Evolutionary conservation across 2,888 invertebrate genomes (phyloP).

Genomic region (Rhorus exstirpatorius): DNA sequence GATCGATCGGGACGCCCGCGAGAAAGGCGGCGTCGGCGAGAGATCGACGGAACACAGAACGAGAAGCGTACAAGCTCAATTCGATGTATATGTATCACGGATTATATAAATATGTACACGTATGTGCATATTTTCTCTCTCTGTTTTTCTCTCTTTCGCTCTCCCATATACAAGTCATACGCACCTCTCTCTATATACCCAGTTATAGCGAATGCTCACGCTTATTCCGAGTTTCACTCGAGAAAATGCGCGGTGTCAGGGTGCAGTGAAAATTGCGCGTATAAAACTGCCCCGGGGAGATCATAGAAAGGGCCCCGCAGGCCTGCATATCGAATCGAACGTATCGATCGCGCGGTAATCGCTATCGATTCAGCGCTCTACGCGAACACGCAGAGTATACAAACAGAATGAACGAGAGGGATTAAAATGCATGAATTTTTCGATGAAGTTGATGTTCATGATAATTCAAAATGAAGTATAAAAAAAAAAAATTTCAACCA

Average conservation of each 20-base stretch:
- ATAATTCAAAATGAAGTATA: no score
- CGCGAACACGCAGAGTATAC: no score
- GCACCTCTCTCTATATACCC: slow-evolving; percentile 37
- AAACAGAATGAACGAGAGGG: no score
- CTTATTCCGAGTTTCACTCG: slow-evolving; percentile 23
- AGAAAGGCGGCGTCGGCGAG: slow-evolving; percentile 60
- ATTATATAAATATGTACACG: slow-evolving; percentile 31
- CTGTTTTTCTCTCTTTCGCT: neutral
- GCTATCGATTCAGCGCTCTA: neutral
- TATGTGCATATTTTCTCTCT: slow-evolving; percentile 1
- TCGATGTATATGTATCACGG: slow-evolving; percentile 20
- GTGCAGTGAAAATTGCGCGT: slow-evolving; percentile 69
- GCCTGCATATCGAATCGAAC: slow-evolving; percentile 67
- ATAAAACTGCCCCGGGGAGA: slow-evolving; percentile 76
- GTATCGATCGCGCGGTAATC: slow-evolving; percentile 77
- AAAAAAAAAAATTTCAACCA: no score
- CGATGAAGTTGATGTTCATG: no score
- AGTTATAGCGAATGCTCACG: slow-evolving; percentile 34
- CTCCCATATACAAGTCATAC: neutral
- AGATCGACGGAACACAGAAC: slow-evolving; percentile 54
- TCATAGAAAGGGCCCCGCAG: slow-evolving; percentile 77
- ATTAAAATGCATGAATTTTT: no score
- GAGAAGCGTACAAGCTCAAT: slow-evolving; percentile 23
- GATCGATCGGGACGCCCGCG: slow-evolving; percentile 81
- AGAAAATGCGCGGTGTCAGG: slow-evolving; percentile 57